Evolutionary conservation across 2,888 invertebrate species (phyloP).

Genomic region (Cremastinae sp.): DNA sequence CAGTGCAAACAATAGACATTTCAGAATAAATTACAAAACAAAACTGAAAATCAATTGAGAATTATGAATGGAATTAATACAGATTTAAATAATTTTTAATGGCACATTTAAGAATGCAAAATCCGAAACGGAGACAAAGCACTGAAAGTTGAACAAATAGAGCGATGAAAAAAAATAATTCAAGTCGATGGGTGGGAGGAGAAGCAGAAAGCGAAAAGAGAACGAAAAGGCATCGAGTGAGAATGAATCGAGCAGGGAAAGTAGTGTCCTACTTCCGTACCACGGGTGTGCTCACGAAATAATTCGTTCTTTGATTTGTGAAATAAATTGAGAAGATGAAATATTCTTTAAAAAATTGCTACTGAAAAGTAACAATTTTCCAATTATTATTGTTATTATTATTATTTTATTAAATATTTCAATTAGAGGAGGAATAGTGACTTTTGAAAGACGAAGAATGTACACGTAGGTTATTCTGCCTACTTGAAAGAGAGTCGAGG

Average conservation of each 20-base stretch:
- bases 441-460: conserved; percentile 56
- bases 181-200: conserved; percentile 13
- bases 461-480: conserved; percentile 59
- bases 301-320: too few relatives aligned
- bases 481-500: conserved; percentile 55
- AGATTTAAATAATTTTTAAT: background rate
- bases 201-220: conserved; percentile 60
- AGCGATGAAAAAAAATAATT: background rate
- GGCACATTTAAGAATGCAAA: background rate
- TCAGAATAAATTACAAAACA: too few relatives aligned
- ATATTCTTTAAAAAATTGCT: background rate
- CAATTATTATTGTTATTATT: too few relatives aligned
- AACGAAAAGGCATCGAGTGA: conserved; percentile 48
- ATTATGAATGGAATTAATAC: background rate
- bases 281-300: conserved; percentile 22
- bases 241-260: conserved; percentile 68
- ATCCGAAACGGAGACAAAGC: background rate
- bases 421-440: too few relatives aligned
- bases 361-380: too few relatives aligned
- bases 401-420: too few relatives aligned
- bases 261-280: conserved; percentile 75
- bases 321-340: conserved; percentile 11
- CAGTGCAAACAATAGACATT: too few relatives aligned
- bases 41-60: too few relatives aligned
- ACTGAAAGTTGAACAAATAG: too few relatives aligned